Percentiles rank a stretch among this genome's conserved stretches.
phyloP scores from a whole-genome alignment of 2,113 vertebrate genomes.

The Platysternon megacephalum region DNA sequence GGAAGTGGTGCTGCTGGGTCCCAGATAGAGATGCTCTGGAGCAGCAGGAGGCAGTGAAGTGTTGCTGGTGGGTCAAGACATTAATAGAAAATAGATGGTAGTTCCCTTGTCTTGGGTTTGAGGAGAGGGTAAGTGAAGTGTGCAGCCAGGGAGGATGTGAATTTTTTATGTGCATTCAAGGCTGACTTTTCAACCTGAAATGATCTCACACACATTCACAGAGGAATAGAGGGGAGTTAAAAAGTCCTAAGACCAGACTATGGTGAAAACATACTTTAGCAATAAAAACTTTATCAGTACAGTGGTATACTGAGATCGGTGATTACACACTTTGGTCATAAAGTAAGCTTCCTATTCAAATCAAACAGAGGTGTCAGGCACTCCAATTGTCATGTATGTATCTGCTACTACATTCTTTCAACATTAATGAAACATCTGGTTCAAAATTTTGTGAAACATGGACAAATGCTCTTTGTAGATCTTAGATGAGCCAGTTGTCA shows the following conservation, averaged over 20 bases:
- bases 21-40: background rate
- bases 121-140: background rate
- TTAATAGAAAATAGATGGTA: background rate
- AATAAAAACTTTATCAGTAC: too few species aligned
- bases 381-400: background rate
- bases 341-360: background rate
- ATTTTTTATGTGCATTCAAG: background rate
- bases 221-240: background rate
- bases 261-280: background rate
- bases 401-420: background rate
- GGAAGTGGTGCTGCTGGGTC: background rate
- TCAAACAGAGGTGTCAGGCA: background rate
- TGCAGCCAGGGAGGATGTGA: background rate
- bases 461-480: background rate
- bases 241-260: background rate
- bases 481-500: background rate
- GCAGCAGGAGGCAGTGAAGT: background rate
- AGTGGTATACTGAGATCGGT: background rate
- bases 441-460: background rate
- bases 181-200: background rate
- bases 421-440: background rate
- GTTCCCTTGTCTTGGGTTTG: background rate
- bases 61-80: background rate
- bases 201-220: background rate
- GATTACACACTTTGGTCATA: background rate